Percentiles rank a stretch among this genome's conserved stretches.
Conservation (phyloP, 1,140 invertebrate species). For the Listronotus oregonensis region DNA sequence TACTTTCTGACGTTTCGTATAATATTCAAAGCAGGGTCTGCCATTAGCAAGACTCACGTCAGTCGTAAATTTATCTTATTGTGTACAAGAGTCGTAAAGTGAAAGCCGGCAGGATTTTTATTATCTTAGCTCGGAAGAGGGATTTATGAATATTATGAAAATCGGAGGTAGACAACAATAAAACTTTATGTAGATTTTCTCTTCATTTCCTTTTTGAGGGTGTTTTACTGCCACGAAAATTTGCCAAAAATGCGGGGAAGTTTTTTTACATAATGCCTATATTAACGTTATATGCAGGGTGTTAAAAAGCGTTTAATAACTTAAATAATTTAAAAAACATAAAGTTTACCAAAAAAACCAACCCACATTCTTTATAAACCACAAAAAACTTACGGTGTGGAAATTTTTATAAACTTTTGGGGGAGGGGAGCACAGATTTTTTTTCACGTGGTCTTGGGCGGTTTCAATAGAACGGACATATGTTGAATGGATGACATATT, state of each 20-base stretch:
- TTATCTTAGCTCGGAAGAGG: slow-evolving; percentile 2
- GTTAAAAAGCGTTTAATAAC: too few species aligned
- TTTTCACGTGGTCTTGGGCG: too few species aligned
- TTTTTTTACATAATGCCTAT: slow-evolving; percentile 10
- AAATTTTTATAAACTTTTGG: too few species aligned
- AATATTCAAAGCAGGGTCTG: too few species aligned
- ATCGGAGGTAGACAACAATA: slow-evolving; percentile 20
- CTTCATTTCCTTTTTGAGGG: slow-evolving; percentile 2
- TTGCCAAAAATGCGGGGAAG: slow-evolving; percentile 6
- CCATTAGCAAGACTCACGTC: not conserved
- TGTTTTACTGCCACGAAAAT: slow-evolving; percentile 17
- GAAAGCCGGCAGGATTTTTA: slow-evolving; percentile 9
- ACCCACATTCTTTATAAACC: too few species aligned
- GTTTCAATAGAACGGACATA: too few species aligned
- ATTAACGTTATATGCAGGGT: not conserved
- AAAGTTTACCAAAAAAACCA: too few species aligned
- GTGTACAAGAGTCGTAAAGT: slow-evolving; percentile 11
- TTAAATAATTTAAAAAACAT: too few species aligned
- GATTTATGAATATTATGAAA: slow-evolving; percentile 20
- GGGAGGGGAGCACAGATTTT: too few species aligned
- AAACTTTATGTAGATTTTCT: slow-evolving; percentile 6
- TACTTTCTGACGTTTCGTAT: too few species aligned
- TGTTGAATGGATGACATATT: too few species aligned
- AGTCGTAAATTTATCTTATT: slow-evolving; percentile 6
- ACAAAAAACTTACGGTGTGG: too few species aligned